phyloP scores from a whole-genome alignment of 2,113 vertebrate genomes.

The Hystrix cristata region DNA sequence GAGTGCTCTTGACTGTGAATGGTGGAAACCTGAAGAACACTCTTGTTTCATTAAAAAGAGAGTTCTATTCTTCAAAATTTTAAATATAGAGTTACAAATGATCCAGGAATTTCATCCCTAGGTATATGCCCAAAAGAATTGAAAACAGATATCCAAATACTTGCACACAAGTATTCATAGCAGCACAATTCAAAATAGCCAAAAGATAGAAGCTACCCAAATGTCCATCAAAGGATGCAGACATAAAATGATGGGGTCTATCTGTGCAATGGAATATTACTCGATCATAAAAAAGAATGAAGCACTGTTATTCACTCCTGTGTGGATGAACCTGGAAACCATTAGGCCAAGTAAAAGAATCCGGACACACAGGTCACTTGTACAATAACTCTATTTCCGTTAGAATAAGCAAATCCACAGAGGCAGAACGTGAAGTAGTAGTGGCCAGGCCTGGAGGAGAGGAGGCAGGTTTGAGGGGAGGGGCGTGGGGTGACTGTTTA shows the following conservation, averaged over 20 bases:
- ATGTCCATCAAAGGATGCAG: neutral
- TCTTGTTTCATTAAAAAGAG: neutral
- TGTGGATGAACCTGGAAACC: neutral
- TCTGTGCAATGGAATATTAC: neutral
- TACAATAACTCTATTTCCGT: neutral
- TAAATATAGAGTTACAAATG: neutral
- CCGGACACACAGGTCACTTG: too few relatives aligned
- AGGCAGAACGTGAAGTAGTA: neutral
- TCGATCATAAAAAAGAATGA: neutral
- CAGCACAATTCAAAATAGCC: too few relatives aligned
- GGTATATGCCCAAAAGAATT: neutral
- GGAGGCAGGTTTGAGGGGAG: fast-evolving
- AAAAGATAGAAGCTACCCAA: neutral
- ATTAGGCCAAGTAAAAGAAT: fast-evolving
- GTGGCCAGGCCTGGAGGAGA: neutral
- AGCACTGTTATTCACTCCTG: fast-evolving
- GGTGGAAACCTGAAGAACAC: neutral
- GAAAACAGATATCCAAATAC: neutral
- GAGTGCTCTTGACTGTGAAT: neutral
- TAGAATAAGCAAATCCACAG: neutral
- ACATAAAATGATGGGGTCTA: neutral
- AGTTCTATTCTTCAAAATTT: neutral
- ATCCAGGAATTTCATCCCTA: neutral
- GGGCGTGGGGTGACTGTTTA: fast-evolving
- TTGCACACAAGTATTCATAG: too few relatives aligned